Evolutionary conservation across 2,797 vertebrate species (phyloP), one percentile per base, ranked within the genome.

Genomic region (Tenualosa thibaudeaui): DNA sequence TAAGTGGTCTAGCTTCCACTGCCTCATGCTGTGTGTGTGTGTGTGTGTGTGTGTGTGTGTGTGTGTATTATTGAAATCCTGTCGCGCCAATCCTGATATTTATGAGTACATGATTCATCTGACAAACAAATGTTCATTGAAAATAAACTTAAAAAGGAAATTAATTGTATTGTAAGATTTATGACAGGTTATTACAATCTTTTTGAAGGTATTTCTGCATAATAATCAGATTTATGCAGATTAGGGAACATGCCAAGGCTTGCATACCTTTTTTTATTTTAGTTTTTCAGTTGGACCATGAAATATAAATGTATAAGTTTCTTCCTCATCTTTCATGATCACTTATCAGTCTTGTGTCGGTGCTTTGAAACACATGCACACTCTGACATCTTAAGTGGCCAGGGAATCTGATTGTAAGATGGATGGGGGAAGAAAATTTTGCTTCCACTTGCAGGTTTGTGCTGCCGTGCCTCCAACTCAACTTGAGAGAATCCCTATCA

Each of bases 401-500:
- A 8, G 40, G 37, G 37, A 78, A 78, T 22, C 15, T 43, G 31
- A 40, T 43, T 43, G 43, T 8, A 78, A 46, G 71, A 13, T 15
- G 3, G 54, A 13, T 56, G 50, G 62, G 12, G 26, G 26, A 9
- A 0, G 31, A 40, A 19, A 71, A 71, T 12, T 40, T 8, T 78
- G 71, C 71, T 43, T 19, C 37, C 40, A 17, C 40, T 78, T 40
- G 71, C 71, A 78, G 71, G 13, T 78, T 46, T 78, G 71, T 46
- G 71, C 40, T 17, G 17, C 7, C 17, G 2, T 78, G 71, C 40
- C 37, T 22, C 6, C 43, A 2, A 7, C 71, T 78, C 0, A 46
- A 78, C 71, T 78, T 78, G 40, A 46, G 71, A 78, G 40, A 43
- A 78, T 78, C 17, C 31, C 71, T 46, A 78, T 78, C 37, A 78